A percentile compares a stretch with the other conserved stretches of the same genome.
Evolutionary conservation across 2,113 vertebrate species (phyloP).

Genomic region (Notothenia coriiceps): DNA sequence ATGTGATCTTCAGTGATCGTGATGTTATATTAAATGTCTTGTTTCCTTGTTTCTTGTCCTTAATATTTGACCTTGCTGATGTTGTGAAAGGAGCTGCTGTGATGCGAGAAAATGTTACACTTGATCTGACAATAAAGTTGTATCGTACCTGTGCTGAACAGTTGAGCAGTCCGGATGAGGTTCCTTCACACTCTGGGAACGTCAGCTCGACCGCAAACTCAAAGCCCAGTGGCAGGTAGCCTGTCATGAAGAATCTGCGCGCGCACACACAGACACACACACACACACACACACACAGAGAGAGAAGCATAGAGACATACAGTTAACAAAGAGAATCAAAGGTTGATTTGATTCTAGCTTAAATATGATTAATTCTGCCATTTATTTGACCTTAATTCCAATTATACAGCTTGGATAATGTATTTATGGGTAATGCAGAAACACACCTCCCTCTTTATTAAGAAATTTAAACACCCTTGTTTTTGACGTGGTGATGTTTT

Average conservation of each 20-base stretch:
- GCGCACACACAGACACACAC: not conserved
- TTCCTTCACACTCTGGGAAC: slow-evolving; percentile 95
- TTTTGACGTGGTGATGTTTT: not conserved
- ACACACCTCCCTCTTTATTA: not conserved
- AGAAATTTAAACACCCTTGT: not conserved
- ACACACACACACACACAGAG: not conserved
- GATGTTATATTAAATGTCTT: not conserved
- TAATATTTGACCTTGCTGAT: no score
- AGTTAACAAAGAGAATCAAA: not conserved
- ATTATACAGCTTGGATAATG: not conserved
- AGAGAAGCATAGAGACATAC: no score
- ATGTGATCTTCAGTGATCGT: not conserved
- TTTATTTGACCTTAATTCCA: not conserved
- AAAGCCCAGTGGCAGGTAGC: slow-evolving; percentile 95
- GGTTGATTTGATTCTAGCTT: not conserved
- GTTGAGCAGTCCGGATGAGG: slow-evolving; percentile 95
- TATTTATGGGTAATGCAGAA: not conserved
- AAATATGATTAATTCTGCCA: not conserved
- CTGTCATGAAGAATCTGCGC: slow-evolving; percentile 96
- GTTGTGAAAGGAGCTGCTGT: no score
- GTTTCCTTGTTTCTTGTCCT: no score
- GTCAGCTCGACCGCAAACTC: slow-evolving; percentile 97
- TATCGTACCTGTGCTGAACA: slow-evolving; percentile 91
- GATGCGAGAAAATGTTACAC: no score
- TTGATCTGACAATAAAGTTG: no score